Evolutionary conservation across 1,140 invertebrate species (phyloP), one percentile per base, ranked within the genome.

Genomic region (Camponotus floridanus): DNA sequence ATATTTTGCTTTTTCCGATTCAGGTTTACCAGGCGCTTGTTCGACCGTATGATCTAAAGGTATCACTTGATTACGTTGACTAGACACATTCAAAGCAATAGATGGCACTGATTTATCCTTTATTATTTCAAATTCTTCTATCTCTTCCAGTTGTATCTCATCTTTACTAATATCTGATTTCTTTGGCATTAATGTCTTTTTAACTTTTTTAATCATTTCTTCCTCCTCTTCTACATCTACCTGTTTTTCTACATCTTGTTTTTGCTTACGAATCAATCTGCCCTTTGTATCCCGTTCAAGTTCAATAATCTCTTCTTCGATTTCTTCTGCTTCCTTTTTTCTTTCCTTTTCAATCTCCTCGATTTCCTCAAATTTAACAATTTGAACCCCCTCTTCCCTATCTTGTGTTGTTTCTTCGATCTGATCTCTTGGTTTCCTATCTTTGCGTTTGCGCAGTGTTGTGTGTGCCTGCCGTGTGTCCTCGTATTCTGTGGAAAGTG

Each of bases 401-500:
- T 92, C 91, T 87, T 92, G 85, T 87, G 89, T 81, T 74, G 80
- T 93, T 73, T 92, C 91, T 78, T 92, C 91, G 81, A 92, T 90
- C 86, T 91, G 90, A 93, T 95, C 93, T 84, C 91, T 88, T 67
- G 91, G 86, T 92, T 92, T 93, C 87, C 71, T 93, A 90, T 94
- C 93, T 94, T 94, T 94, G 87, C 92, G 94, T 94, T 94, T 93
- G 80, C 91, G 94, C 87, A 92, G 92, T 95, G 93, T 95, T 90
- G 89, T 95, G 94, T 95, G 92, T 94, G 91, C 94, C 93, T 95
- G 93, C 93, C 89, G 93, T 94, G 94, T 95, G 93, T 95, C 95
- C 94, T 95, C 94, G 95, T 95, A 95, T 95, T 95, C 95, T 95
- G 95, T 94, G 95, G 93, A 95, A 95, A 95, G 92, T 94, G 94